Conservation (phyloP, 2,888 invertebrate genomes). For the Chaitophorus viminalis region DNA sequence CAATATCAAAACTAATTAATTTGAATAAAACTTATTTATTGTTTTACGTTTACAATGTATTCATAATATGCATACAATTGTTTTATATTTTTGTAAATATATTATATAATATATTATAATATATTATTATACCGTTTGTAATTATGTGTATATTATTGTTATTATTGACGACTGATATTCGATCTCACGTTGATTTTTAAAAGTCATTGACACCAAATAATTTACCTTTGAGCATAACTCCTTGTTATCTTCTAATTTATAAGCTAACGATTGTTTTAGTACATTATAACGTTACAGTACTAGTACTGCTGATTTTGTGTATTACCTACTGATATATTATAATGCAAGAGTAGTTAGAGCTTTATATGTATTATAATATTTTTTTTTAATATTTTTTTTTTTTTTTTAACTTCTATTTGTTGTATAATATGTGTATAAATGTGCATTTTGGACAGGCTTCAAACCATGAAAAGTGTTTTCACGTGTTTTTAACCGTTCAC, state of each 20-base stretch:
- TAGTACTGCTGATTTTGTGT: not conserved
- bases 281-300: not conserved
- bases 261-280: no score
- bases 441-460: constrained; percentile 5
- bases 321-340: not conserved
- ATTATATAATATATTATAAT: no score
- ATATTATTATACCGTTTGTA: no score
- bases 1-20: no score
- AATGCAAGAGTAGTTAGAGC: not conserved
- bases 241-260: no score
- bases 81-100: no score
- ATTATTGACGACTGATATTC: not conserved
- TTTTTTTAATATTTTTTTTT: not conserved
- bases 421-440: not conserved
- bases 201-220: not conserved
- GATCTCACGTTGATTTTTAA: not conserved
- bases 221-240: not conserved
- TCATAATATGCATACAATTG: no score
- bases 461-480: constrained; percentile 5
- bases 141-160: not conserved
- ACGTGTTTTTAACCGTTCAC: constrained; percentile 22
- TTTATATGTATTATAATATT: not conserved
- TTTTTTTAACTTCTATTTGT: not conserved
- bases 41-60: not conserved
- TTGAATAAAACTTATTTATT: no score